A percentile compares a stretch with the other conserved stretches of the same genome.
phyloP scores from a whole-genome alignment of 2,888 invertebrate species.

The Leptopilina drosophilae region DNA sequence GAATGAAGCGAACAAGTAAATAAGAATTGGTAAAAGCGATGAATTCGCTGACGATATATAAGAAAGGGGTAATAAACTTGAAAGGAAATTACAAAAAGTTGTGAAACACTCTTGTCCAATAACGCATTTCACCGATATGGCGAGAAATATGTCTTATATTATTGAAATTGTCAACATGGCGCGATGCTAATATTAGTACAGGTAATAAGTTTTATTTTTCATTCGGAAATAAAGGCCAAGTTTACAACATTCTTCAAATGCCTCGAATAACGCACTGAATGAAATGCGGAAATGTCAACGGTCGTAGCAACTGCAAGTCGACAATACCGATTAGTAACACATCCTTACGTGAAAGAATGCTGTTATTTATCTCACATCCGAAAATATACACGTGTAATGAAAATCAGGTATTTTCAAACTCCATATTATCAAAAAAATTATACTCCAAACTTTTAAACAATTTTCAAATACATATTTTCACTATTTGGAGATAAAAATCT shows the following conservation, averaged over 20 bases:
- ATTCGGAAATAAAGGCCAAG: constrained; percentile 29
- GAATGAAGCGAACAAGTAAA: no score
- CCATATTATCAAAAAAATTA: neutral
- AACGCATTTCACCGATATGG: no score
- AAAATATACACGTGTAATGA: constrained; percentile 17
- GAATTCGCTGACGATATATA: neutral
- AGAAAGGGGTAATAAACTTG: neutral
- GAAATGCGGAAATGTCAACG: constrained; percentile 45
- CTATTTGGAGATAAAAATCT: no score
- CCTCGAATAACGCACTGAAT: constrained; percentile 25
- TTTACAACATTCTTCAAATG: constrained; percentile 36
- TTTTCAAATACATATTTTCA: no score
- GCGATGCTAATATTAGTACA: constrained; percentile 21
- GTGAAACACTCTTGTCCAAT: neutral
- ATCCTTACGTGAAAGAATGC: constrained; percentile 31
- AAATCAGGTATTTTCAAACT: constrained; percentile 3
- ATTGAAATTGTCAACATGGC: neutral
- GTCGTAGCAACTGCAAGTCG: constrained; percentile 45
- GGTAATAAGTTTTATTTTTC: constrained; percentile 24
- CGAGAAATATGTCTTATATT: neutral
- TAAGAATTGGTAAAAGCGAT: no score
- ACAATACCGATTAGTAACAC: constrained; percentile 43
- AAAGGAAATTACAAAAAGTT: neutral
- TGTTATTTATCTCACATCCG: constrained; percentile 13
- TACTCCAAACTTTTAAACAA: no score